Conservation (phyloP, 1,140 invertebrate species). For the Diabrotica virgifera region DNA sequence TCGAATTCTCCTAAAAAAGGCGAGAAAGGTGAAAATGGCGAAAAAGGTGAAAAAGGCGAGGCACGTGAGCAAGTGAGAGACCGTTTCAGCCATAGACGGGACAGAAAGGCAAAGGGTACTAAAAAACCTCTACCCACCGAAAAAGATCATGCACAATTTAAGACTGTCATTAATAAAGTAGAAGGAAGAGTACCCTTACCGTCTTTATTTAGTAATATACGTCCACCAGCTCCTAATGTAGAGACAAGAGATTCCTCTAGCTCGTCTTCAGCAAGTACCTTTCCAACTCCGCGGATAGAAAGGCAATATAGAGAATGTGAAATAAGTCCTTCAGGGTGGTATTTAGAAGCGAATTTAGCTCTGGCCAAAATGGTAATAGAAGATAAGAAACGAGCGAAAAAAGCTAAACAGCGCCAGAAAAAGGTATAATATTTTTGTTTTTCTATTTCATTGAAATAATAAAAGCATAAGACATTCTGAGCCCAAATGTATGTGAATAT, state of each 20-base stretch:
- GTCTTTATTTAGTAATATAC: conserved; percentile 29
- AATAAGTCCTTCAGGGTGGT: conserved; percentile 42
- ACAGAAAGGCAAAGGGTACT: conserved; percentile 28
- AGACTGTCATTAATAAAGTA: conserved; percentile 22
- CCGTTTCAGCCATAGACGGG: conserved; percentile 46
- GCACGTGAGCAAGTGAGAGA: conserved; percentile 51
- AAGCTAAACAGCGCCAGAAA: conserved; percentile 42
- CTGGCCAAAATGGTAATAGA: conserved; percentile 40
- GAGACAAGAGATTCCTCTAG: conserved; percentile 24
- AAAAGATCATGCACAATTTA: conserved; percentile 9
- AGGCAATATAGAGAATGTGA: too few relatives aligned
- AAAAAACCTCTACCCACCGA: conserved; percentile 9
- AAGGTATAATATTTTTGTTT: conserved; percentile 31
- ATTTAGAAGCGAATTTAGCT: conserved; percentile 42
- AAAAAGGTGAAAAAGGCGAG: conserved; percentile 50
- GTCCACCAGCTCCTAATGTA: conserved; percentile 26
- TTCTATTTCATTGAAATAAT: too few relatives aligned
- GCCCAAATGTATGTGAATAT: too few relatives aligned
- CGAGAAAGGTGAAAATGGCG: too few relatives aligned
- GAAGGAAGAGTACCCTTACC: conserved; percentile 30
- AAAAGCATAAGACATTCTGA: too few relatives aligned
- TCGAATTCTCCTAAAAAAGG: conserved; percentile 11
- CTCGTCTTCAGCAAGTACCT: too few relatives aligned
- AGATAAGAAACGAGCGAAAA: conserved; percentile 46
- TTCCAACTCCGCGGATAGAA: too few relatives aligned